Conservation (phyloP, 2,113 vertebrate species). For the Polyodon spathula region DNA sequence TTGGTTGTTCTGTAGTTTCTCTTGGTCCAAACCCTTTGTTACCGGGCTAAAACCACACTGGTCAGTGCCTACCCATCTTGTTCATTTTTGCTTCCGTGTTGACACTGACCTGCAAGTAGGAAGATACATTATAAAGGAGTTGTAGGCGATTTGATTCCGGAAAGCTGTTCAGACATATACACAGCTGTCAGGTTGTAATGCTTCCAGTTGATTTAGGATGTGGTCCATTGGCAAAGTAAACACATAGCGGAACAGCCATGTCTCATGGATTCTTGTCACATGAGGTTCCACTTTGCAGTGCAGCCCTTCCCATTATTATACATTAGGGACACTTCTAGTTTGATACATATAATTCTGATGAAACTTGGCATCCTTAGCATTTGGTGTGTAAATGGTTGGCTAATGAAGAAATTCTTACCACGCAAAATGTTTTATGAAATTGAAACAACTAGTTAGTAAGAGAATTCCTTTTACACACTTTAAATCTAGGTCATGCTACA, state of each 20-base stretch:
- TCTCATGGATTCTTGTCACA: background rate
- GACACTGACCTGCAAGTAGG: conserved; percentile 20
- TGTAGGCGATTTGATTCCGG: conserved; percentile 6
- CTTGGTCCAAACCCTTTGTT: conserved; percentile 15
- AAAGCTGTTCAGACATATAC: conserved; percentile 4
- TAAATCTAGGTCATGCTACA: too few species aligned
- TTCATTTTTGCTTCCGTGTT: conserved; percentile 4
- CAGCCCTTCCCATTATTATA: background rate
- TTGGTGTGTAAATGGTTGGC: too few species aligned
- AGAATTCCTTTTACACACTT: too few species aligned
- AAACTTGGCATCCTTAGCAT: too few species aligned
- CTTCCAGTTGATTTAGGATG: conserved; percentile 1
- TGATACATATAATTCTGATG: too few species aligned
- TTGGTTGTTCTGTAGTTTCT: background rate
- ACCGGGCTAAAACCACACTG: conserved; percentile 25
- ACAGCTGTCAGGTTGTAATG: background rate
- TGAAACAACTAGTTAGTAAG: too few species aligned
- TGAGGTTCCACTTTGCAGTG: conserved; percentile 9
- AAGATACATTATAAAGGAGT: conserved; percentile 21
- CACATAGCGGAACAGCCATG: background rate
- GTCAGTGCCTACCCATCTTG: conserved; percentile 4
- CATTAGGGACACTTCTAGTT: too few species aligned
- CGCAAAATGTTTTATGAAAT: too few species aligned
- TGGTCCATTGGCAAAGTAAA: conserved; percentile 3
- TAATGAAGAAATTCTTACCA: too few species aligned